A percentile compares a stretch with the other conserved stretches of the same genome.
These are phyloP conservation scores for Anarsia innoxiella DNA, from an alignment of 2,888 invertebrate species.

Conservation along the genomic window DNA sequence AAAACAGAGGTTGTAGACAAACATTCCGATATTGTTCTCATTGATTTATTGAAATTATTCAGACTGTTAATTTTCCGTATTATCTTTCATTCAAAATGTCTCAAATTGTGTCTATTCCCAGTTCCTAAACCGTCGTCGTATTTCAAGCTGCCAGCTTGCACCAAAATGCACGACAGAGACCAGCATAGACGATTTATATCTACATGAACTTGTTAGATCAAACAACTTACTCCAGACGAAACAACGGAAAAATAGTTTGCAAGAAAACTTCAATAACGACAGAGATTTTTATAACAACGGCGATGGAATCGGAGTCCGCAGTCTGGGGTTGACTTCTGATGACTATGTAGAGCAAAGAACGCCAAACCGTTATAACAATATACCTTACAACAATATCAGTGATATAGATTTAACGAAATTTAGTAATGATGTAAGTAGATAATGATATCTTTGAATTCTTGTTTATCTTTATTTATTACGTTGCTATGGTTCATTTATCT, in stretches of 20 bases:
- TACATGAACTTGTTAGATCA: conserved; percentile 31
- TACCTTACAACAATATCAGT: conserved; percentile 42
- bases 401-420: conserved; percentile 52
- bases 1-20: background rate
- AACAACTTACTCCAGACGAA: conserved; percentile 20
- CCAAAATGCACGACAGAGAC: conserved; percentile 39
- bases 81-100: no score
- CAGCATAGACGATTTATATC: conserved; percentile 43
- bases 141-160: conserved; percentile 55
- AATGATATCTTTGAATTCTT: no score
- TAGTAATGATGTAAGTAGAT: conserved; percentile 49
- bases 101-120: conserved; percentile 34
- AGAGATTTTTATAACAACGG: conserved; percentile 26
- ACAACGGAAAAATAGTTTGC: conserved; percentile 12
- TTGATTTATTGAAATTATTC: no score
- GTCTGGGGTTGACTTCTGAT: conserved; percentile 46
- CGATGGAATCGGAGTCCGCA: conserved; percentile 38
- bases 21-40: background rate
- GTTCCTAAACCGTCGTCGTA: conserved; percentile 53
- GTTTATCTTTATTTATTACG: no score
- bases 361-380: conserved; percentile 30
- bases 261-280: conserved; percentile 21
- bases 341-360: conserved; percentile 53
- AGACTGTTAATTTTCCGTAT: no score
- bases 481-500: no score